Base-by-base conservation (phyloP, 2,888 invertebrate genomes). In the Lepetodrilus schrolli region DNA sequence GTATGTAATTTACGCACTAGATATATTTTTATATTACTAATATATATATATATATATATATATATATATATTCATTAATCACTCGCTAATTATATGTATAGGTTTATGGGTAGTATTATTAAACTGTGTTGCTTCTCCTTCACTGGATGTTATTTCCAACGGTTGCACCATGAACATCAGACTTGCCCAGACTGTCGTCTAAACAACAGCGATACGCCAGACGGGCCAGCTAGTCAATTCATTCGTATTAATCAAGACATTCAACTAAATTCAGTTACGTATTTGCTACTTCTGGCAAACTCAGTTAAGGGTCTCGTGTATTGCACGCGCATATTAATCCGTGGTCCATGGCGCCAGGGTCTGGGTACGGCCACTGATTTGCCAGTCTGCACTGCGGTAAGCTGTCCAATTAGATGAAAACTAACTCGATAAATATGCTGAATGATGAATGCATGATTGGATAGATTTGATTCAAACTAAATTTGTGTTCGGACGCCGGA, bases 391-490 rank as follows among this genome's bases (percentile, higher is more conserved):
- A 30, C 58, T 30, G 58, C n/a, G 58, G 34, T 58, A 58, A 30
- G 34, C 58, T 58, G 58, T 58, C 58, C 26, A 58, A 58, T 58
- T 58, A 58, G 58, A 58, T 30, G 34, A 30, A 8, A 17, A 58
- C 17, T 58, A 58, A 58, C 30, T 23, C 17, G 58, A 58, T 58
- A 58, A 58, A 58, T 34, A 58, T 58, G 26, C 58, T 13, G 58
- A 43, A 43, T 13, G 43, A 43, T 17, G 43, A 43, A 43, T 43
- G 13, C 30, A 17, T 58, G 58, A 58, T 58, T 58, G 23, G 58
- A 7, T 58, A 58, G 17, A 58, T 23, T 17, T 17, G 21, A n/a
- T 58, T 30, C 30, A n/a, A 58, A 58, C 30, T 34, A 58, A 30
- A 30, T 58, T 58, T 58, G 58, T 26, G 30, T 21, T 17, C 58